Evolutionary conservation across 53 echinoderm and acorn worm genomes (phyloP).

Genomic region (Holothuria scabra): DNA sequence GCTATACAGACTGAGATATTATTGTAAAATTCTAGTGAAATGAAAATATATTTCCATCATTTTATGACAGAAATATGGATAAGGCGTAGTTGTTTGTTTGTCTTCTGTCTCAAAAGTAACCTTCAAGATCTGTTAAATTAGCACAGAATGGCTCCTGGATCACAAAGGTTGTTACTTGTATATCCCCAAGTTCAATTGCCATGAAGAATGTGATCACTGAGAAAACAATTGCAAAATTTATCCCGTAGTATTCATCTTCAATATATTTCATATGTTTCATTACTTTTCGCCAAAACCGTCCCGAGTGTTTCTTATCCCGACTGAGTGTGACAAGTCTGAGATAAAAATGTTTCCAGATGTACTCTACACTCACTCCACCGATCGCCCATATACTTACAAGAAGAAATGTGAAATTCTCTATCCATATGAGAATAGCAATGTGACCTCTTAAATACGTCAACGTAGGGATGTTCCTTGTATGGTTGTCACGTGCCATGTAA

Average conservation of each 20-base stretch:
- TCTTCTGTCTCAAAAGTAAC: no score
- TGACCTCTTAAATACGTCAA: not conserved
- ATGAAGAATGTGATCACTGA: slow-evolving; percentile 7
- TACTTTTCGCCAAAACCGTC: slow-evolving; percentile 12
- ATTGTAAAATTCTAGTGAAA: no score
- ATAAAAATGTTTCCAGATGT: slow-evolving; percentile 60
- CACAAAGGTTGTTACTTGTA: slow-evolving; percentile 2
- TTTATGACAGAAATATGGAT: no score
- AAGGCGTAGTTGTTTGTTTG: no score
- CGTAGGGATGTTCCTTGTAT: no score
- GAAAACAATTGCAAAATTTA: not conserved
- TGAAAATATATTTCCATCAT: no score
- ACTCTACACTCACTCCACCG: slow-evolving; percentile 62
- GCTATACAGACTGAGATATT: no score
- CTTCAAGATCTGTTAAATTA: no score
- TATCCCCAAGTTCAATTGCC: slow-evolving; percentile 17
- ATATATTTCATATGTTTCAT: slow-evolving; percentile 13
- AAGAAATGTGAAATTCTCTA: slow-evolving; percentile 63
- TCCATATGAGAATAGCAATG: slow-evolving; percentile 67
- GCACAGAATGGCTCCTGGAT: not conserved
- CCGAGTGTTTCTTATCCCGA: slow-evolving; percentile 8
- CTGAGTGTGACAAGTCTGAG: slow-evolving; percentile 56
- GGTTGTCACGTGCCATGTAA: slow-evolving; percentile 29
- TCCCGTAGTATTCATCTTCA: not conserved
- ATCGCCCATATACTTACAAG: slow-evolving; percentile 57